These are phyloP conservation scores for Trinorchestia longiramus DNA, from an alignment of 1,140 invertebrate genomes.

Conservation along the genomic window DNA sequence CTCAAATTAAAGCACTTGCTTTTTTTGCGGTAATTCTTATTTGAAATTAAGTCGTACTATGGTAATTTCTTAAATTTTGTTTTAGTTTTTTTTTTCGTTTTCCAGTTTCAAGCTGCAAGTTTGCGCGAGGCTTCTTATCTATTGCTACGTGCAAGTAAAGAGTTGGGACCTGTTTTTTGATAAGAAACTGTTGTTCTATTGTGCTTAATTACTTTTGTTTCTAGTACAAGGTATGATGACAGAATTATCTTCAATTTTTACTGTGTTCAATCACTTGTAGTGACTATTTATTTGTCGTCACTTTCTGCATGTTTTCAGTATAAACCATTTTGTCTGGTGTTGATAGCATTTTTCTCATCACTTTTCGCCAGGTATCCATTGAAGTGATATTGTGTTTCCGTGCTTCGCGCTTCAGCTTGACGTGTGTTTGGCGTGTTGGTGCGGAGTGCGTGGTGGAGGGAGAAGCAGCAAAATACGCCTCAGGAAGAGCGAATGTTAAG, in stretches of 20 bases:
- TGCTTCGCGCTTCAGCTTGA: neutral
- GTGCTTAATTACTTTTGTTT: too few relatives aligned
- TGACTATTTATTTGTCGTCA: too few relatives aligned
- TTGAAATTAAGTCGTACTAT: neutral
- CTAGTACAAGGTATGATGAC: too few relatives aligned
- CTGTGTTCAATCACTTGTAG: too few relatives aligned
- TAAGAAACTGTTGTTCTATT: neutral
- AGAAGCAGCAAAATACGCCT: neutral
- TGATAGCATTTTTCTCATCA: too few relatives aligned
- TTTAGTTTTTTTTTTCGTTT: neutral
- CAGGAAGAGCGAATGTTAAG: neutral
- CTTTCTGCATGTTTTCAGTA: too few relatives aligned
- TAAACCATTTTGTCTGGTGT: too few relatives aligned
- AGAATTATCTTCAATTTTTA: too few relatives aligned
- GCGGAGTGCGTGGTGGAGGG: neutral
- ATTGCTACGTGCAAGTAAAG: neutral
- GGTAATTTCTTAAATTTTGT: neutral
- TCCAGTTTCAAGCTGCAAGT: neutral
- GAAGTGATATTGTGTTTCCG: neutral
- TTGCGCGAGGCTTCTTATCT: neutral
- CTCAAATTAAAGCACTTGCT: neutral
- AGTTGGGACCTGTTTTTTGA: neutral
- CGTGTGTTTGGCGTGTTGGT: neutral
- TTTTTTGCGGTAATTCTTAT: neutral
- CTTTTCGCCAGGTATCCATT: neutral